Evolutionary conservation across 2,797 vertebrate species (phyloP).

Genomic region (Aulostomus chinensis): DNA sequence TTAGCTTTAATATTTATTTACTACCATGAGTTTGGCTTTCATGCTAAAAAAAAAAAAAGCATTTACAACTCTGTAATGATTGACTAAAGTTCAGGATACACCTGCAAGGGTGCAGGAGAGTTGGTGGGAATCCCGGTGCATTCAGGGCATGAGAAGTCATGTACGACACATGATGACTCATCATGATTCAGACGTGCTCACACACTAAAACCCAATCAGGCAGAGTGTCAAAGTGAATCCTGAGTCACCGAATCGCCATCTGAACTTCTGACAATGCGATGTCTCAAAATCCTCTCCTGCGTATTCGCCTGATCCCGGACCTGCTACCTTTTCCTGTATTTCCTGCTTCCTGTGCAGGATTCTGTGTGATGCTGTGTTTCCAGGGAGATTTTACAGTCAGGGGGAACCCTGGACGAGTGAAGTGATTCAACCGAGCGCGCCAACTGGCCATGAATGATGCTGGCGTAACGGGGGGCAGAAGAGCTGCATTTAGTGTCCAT

Average conservation of each 20-base stretch:
- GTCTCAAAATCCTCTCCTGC: background rate
- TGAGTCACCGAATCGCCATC: slow-evolving; percentile 37
- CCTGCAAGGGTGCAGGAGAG: background rate
- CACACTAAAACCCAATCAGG: background rate
- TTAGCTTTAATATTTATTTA: no score
- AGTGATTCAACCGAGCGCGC: background rate
- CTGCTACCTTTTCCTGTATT: slow-evolving; percentile 8
- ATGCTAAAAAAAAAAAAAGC: no score
- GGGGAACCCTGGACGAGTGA: no score
- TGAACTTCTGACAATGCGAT: slow-evolving; percentile 11
- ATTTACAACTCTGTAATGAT: no score
- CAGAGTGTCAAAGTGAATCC: slow-evolving; percentile 11
- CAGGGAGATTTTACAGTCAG: background rate
- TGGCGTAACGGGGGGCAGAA: no score
- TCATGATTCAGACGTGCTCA: slow-evolving; percentile 38
- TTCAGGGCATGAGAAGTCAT: slow-evolving; percentile 31
- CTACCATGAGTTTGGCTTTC: no score
- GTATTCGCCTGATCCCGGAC: slow-evolving; percentile 9
- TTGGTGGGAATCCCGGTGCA: slow-evolving; percentile 55
- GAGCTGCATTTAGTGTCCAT: no score
- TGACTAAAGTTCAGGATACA: no score
- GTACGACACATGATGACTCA: slow-evolving; percentile 49
- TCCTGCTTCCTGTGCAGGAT: slow-evolving; percentile 14
- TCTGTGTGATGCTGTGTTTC: no score
- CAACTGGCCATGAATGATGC: no score